Evolutionary conservation across 64 coral and sea anemone genomes (phyloP).

Genomic region (Cladopsammia gracilis): DNA sequence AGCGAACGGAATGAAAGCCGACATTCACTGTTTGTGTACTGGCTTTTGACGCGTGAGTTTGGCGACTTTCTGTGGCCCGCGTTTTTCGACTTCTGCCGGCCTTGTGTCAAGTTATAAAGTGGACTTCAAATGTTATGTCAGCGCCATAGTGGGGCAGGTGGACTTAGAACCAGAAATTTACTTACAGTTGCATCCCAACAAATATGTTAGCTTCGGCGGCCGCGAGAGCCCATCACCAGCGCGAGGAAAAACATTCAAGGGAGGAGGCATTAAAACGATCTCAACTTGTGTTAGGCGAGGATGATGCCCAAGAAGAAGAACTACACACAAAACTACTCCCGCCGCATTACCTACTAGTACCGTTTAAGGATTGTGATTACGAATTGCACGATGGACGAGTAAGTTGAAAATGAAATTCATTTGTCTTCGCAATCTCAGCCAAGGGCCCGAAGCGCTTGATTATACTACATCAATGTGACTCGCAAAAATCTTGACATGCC

Average conservation of each 20-base stretch:
- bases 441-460: conserved; percentile 40
- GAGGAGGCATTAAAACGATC: conserved; percentile 84
- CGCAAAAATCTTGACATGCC: not conserved
- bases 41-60: conserved; percentile 51
- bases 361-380: conserved; percentile 93
- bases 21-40: conserved; percentile 36
- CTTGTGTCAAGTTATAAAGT: conserved; percentile 70
- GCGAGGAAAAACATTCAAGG: conserved; percentile 73
- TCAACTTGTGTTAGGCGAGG: conserved; percentile 56
- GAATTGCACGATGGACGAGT: conserved; percentile 82
- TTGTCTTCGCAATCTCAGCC: conserved; percentile 50
- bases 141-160: conserved; percentile 92
- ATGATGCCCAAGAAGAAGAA: conserved; percentile 51
- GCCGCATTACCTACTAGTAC: conserved; percentile 91
- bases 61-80: conserved; percentile 54
- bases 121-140: conserved; percentile 99
- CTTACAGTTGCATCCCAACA: conserved; percentile 82
- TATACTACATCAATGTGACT: conserved; percentile 29
- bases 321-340: conserved; percentile 58
- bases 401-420: conserved; percentile 69
- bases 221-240: conserved; percentile 82
- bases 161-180: conserved; percentile 83
- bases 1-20: conserved; percentile 30
- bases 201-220: conserved; percentile 95
- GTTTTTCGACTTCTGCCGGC: conserved; percentile 20